phyloP scores from a whole-genome alignment of 1,140 invertebrate genomes.

The Papilio xuthus region DNA sequence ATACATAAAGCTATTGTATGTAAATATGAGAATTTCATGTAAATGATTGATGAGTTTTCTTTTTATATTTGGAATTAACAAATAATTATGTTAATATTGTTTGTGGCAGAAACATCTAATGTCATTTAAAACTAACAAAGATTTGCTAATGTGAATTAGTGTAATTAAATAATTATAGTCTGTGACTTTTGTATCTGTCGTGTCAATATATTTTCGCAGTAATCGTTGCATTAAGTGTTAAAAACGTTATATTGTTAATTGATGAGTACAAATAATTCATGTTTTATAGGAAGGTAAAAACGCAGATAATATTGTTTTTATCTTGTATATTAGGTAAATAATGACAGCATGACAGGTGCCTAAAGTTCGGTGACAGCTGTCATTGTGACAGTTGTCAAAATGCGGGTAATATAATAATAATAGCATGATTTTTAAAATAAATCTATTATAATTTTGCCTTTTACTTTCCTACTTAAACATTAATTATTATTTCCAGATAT shows the following conservation, averaged over 20 bases:
- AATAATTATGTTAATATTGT: not conserved
- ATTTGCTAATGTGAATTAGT: not conserved
- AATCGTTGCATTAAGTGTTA: not conserved
- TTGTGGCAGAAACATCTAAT: not conserved
- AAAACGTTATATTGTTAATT: not conserved
- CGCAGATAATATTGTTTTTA: not conserved
- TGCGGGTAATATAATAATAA: not conserved
- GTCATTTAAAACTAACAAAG: conserved; percentile 16
- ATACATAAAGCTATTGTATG: conserved; percentile 29
- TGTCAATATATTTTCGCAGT: conserved; percentile 5
- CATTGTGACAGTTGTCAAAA: conserved; percentile 1
- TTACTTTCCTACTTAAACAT: not conserved
- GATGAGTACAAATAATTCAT: not conserved
- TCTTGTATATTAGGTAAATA: not conserved
- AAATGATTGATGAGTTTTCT: conserved; percentile 17
- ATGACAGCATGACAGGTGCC: not conserved
- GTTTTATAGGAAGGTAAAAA: not conserved
- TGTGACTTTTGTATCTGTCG: not conserved
- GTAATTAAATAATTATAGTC: conserved; percentile 1
- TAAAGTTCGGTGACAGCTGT: not conserved
- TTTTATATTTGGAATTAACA: conserved; percentile 15
- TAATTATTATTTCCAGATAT: not conserved
- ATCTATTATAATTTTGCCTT: not conserved
- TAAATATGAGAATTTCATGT: conserved; percentile 31
- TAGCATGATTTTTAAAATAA: not conserved